These are phyloP conservation scores for Drosophila orena DNA, from an alignment of 1,140 invertebrate genomes.

Conservation along the genomic window DNA sequence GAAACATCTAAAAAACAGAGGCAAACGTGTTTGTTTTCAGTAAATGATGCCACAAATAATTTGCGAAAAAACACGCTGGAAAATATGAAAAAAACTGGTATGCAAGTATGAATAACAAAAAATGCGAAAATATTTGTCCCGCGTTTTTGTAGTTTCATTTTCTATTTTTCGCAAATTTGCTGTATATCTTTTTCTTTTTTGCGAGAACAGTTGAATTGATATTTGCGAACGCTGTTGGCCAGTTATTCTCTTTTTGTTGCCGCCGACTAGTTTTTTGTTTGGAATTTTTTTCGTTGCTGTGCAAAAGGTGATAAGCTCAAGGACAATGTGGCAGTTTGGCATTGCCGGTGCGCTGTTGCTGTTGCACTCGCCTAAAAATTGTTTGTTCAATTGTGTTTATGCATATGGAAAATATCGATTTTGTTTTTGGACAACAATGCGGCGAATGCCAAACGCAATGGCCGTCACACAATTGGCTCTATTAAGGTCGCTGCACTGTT, in stretches of 20 bases:
- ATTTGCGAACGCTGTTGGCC: slow-evolving; percentile 47
- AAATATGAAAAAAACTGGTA: slow-evolving; percentile 11
- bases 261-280: slow-evolving; percentile 48
- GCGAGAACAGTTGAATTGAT: slow-evolving; percentile 57
- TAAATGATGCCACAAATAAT: slow-evolving; percentile 18
- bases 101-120: slow-evolving; percentile 28
- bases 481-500: slow-evolving; percentile 30
- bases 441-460: slow-evolving; percentile 29
- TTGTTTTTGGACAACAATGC: slow-evolving; percentile 57
- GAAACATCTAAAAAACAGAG: slow-evolving; percentile 3
- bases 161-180: slow-evolving; percentile 21
- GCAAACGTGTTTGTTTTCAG: slow-evolving; percentile 6
- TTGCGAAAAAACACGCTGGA: slow-evolving; percentile 1
- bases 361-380: slow-evolving; percentile 50
- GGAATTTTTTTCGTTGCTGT: slow-evolving; percentile 56
- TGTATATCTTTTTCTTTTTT: slow-evolving; percentile 14
- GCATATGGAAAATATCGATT: slow-evolving; percentile 68
- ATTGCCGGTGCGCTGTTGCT: slow-evolving; percentile 40
- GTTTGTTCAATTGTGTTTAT: slow-evolving; percentile 75
- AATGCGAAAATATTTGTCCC: slow-evolving; percentile 40
- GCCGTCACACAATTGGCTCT: slow-evolving; percentile 9
- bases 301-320: slow-evolving; percentile 76
- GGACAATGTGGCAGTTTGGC: slow-evolving; percentile 68
- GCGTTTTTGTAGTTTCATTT: slow-evolving; percentile 29
- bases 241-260: background rate